Conservation (phyloP, 2,888 invertebrate genomes). For the Cinara cedri region DNA sequence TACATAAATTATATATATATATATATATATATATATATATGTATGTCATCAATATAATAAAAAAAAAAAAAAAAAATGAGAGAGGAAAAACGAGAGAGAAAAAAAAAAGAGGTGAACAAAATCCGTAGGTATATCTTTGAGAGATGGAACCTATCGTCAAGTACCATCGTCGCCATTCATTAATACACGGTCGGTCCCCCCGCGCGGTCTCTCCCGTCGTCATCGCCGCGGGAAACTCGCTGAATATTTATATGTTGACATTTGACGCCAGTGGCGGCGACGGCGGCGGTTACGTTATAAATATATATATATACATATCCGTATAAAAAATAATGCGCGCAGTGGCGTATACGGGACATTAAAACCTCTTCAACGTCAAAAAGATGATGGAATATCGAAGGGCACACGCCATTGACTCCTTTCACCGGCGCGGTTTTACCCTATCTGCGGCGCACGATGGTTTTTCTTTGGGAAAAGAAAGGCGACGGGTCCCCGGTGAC, state of each 20-base stretch:
- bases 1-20: no score
- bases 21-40: neutral
- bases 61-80: conserved; percentile 6
- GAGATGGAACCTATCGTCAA: conserved; percentile 47
- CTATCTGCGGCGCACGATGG: conserved; percentile 16
- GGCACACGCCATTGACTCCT: conserved; percentile 54
- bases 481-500: neutral
- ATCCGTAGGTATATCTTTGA: conserved; percentile 42
- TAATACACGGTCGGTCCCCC: conserved; percentile 15
- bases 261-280: conserved; percentile 49
- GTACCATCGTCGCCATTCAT: conserved; percentile 54
- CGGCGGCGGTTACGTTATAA: conserved; percentile 13
- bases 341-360: conserved; percentile 37
- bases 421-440: conserved; percentile 43
- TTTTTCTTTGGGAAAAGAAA: conserved; percentile 25
- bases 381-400: conserved; percentile 56
- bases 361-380: conserved; percentile 56
- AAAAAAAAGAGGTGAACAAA: conserved; percentile 35
- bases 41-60: conserved; percentile 17
- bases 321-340: conserved; percentile 21
- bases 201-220: neutral
- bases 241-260: conserved; percentile 57
- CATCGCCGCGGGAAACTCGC: conserved; percentile 18
- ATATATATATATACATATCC: no score
- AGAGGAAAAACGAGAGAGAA: neutral